phyloP scores from a whole-genome alignment of 2,113 vertebrate species.

The Cheirogaleus medius region DNA sequence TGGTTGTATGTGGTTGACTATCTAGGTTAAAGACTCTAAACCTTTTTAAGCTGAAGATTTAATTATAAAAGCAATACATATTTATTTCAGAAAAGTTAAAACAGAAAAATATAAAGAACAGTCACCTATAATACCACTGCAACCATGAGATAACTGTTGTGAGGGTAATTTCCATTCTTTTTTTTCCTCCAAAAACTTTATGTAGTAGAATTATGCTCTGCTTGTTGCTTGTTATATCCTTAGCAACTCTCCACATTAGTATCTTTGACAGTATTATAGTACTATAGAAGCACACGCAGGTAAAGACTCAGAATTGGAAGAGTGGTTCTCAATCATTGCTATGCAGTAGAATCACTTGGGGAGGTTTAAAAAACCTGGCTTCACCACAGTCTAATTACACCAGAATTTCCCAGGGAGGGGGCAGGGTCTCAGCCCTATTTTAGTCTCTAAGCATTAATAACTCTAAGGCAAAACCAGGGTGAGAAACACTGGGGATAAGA shows the following conservation, averaged over 20 bases:
- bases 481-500: neutral
- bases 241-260: neutral
- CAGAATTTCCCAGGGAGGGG: neutral
- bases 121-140: neutral
- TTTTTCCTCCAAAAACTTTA: neutral
- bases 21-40: neutral
- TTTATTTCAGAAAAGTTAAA: slow-evolving; percentile 19
- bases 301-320: neutral
- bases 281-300: neutral
- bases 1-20: neutral
- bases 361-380: neutral
- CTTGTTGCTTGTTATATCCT: neutral
- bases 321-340: neutral
- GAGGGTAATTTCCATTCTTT: neutral
- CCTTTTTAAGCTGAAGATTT: neutral
- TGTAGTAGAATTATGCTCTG: neutral
- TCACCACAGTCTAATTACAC: neutral
- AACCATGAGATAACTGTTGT: neutral
- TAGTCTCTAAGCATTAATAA: neutral
- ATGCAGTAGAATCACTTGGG: neutral
- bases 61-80: neutral
- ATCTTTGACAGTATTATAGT: neutral
- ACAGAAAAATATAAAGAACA: neutral
- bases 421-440: neutral
- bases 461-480: neutral